Evolutionary conservation across 2,113 vertebrate species (phyloP).

Genomic region (Puma concolor): DNA sequence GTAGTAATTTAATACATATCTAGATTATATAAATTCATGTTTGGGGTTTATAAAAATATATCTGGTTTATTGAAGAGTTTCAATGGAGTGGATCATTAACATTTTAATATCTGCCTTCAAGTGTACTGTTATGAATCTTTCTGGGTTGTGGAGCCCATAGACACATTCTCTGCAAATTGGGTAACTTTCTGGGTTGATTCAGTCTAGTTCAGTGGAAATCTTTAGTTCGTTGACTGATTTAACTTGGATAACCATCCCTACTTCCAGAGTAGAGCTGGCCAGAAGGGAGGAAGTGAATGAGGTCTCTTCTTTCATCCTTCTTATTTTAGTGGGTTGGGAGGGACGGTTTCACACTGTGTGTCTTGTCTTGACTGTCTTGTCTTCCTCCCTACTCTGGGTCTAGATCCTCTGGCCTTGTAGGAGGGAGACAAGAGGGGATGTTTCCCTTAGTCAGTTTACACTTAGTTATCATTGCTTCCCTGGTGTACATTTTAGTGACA

Average conservation of each 20-base stretch:
- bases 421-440: not conserved
- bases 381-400: not conserved
- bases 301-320: not conserved
- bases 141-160: not conserved
- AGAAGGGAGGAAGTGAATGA: not conserved
- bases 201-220: not conserved
- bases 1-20: slow-evolving; percentile 25
- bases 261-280: not conserved
- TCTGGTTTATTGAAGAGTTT: slow-evolving; percentile 32
- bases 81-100: not conserved
- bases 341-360: not conserved
- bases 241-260: not conserved
- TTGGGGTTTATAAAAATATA: not conserved
- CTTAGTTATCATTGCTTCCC: not conserved
- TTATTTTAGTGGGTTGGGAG: not conserved
- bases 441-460: not conserved
- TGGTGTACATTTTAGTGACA: not conserved
- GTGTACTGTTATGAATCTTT: not conserved
- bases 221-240: not conserved
- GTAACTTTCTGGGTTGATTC: not conserved
- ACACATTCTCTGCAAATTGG: not conserved
- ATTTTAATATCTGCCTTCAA: slow-evolving; percentile 29
- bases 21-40: not conserved
- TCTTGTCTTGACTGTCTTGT: not conserved
- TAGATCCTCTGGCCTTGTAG: not conserved